A percentile compares a stretch with the other conserved stretches of the same genome.
These are phyloP conservation scores for Drosophila eohydei DNA, from an alignment of 2,888 invertebrate species.

Conservation along the genomic window DNA sequence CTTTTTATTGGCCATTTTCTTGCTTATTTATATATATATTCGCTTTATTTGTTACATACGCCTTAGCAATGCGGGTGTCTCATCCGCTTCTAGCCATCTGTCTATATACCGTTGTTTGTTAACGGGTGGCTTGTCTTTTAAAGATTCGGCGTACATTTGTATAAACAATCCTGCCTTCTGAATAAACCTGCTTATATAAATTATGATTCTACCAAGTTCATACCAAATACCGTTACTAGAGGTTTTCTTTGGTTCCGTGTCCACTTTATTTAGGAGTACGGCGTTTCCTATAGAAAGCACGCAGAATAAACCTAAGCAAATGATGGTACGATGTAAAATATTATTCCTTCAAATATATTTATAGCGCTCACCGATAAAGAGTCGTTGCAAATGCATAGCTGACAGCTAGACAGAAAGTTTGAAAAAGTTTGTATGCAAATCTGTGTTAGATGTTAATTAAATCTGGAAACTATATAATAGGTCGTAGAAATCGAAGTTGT, in stretches of 20 bases:
- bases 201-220: neutral
- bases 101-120: neutral
- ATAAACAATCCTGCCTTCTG: neutral
- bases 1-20: neutral
- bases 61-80: too few species aligned
- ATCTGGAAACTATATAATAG: too few species aligned
- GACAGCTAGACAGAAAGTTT: neutral
- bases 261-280: neutral
- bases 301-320: neutral
- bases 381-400: neutral
- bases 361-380: neutral
- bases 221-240: too few species aligned
- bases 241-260: too few species aligned
- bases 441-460: neutral
- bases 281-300: neutral
- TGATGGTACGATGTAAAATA: neutral
- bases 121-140: fast-evolving
- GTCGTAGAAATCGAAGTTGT: too few species aligned
- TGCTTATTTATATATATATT: too few species aligned
- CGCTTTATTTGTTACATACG: too few species aligned
- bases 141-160: neutral
- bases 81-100: neutral
- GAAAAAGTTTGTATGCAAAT: neutral
- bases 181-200: neutral
- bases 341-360: neutral